Percentiles rank a stretch among this genome's conserved stretches.
Evolutionary conservation across 1,140 invertebrate genomes (phyloP).

Genomic region (Megathymus violae): DNA sequence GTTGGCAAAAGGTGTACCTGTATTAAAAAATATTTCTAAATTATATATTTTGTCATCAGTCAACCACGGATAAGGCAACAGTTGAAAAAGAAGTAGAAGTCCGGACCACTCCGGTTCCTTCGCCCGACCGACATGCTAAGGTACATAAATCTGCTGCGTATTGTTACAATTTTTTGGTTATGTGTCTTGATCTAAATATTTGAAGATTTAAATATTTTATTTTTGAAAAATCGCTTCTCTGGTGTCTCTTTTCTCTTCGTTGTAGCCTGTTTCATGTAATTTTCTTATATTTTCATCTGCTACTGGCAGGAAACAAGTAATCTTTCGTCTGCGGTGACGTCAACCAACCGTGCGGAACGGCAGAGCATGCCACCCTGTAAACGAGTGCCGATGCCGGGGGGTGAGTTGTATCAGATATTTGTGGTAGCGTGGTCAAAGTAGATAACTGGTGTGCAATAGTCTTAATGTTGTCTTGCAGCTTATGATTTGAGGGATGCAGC

Average conservation of each 20-base stretch:
- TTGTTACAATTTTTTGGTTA: no score
- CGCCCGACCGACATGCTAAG: conserved; percentile 77
- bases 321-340: conserved; percentile 49
- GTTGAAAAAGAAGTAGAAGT: conserved; percentile 63
- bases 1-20: no score
- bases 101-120: conserved; percentile 71
- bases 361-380: conserved; percentile 77
- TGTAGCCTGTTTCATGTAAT: no score
- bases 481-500: no score
- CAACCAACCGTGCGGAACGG: conserved; percentile 56
- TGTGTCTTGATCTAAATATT: no score
- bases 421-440: neutral
- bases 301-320: conserved; percentile 53
- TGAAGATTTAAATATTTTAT: no score
- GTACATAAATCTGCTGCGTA: no score
- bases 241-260: no score
- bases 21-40: neutral
- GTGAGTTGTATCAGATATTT: conserved; percentile 4
- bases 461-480: no score
- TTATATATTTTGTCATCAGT: conserved; percentile 47
- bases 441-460: no score
- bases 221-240: no score
- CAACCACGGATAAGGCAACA: conserved; percentile 64
- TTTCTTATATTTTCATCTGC: no score
- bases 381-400: conserved; percentile 52